phyloP scores from a whole-genome alignment of 2,888 invertebrate species.

The Ceriagrion tenellum region DNA sequence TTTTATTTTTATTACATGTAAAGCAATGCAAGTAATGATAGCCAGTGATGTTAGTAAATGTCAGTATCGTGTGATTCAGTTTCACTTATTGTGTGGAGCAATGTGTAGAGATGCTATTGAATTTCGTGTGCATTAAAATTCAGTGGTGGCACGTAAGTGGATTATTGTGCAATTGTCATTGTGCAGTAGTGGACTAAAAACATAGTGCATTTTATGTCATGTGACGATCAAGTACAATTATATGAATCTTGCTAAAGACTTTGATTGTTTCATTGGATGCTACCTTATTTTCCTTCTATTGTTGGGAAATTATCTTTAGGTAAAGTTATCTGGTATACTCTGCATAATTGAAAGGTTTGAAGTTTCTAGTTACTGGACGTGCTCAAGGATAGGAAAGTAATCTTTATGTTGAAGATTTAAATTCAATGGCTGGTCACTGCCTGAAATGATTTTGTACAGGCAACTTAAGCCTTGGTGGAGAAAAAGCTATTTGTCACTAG shows the following conservation, averaged over 20 bases:
- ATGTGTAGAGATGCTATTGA: background rate
- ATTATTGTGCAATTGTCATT: background rate
- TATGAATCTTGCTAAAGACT: background rate
- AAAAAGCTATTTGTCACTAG: too few species aligned
- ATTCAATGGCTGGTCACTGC: too few species aligned
- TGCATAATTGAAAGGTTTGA: too few species aligned
- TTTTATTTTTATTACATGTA: conserved; percentile 59
- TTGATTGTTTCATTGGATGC: background rate
- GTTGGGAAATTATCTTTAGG: too few species aligned
- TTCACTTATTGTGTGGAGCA: conserved; percentile 13
- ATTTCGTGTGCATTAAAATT: conserved; percentile 30
- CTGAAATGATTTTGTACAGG: background rate
- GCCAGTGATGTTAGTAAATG: conserved; percentile 32
- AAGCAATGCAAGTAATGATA: background rate
- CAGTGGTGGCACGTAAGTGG: background rate
- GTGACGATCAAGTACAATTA: background rate
- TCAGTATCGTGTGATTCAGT: background rate
- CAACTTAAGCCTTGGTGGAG: too few species aligned
- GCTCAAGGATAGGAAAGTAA: too few species aligned
- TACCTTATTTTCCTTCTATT: background rate
- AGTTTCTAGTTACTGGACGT: too few species aligned
- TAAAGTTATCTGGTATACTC: too few species aligned
- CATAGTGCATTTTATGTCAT: conserved; percentile 20
- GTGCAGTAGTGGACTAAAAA: background rate
- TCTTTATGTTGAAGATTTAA: too few species aligned